Evolutionary conservation across 1,140 invertebrate species (phyloP), one percentile per base, ranked within the genome.

Genomic region (Saxidomus purpurata): DNA sequence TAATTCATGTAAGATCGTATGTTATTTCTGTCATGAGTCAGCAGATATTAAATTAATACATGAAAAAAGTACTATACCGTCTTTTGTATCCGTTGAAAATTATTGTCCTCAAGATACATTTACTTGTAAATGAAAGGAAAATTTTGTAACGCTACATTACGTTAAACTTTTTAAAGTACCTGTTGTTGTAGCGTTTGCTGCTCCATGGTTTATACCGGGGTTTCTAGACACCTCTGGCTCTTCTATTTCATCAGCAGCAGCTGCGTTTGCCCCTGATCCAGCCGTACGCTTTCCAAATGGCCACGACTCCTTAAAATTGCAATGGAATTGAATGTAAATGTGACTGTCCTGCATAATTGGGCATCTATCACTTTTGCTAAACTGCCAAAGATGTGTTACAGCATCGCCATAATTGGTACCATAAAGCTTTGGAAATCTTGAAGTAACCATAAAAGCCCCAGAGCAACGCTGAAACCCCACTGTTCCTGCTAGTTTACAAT

Each of bases 331-430:
- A 17, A 93, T 63, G 63, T 90, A 91, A 47, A 93, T 89, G 59
- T 90, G 83, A 9, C 91, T 83, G 4, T 81, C 83, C 38, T 85
- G 80, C 86, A 92, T 91, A 0, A 25, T 79, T 0, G 94, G 94
- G 82, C 92, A 94, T 2, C 77, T 69, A 36, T 59, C 81, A 59
- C 87, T 84, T 31, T 79, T 69, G 0, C 63, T 71, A 87, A 94
- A 94, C 38, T 93, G 90, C 91, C 93, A 94, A n/a, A 94, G 90
- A 71, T 92, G 89, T 15, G 93, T 71, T 0, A 92, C 87, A 43
- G 94, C 92, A 36, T 91, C 89, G 43, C 92, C 93, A 77, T 92
- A 94, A 49, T 87, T 92, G 9, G 80, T 55, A 0, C 93, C 92
- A 87, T 93, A 94, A 59, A 89, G 82, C n/a, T 86, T 81, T 34